Evolutionary conservation across 92 coral and sea anemone genomes (phyloP).

Genomic region (Desmophyllum pertusum): DNA sequence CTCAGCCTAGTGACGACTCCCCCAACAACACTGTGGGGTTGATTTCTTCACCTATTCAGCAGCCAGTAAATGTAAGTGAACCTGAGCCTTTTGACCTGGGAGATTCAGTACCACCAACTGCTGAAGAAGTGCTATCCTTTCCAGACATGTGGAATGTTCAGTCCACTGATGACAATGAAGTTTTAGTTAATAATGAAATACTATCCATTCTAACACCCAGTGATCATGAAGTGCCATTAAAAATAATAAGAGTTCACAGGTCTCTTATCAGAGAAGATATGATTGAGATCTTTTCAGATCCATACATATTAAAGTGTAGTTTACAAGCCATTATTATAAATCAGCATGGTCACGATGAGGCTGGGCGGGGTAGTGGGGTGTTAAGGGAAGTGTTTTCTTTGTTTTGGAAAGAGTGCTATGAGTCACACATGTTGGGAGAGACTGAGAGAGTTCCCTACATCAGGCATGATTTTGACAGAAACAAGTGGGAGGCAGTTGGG

Average conservation of each 20-base stretch:
- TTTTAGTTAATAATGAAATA: neutral
- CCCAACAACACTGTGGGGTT: neutral
- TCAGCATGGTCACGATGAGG: slow-evolving; percentile 43
- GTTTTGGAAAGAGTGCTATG: slow-evolving; percentile 67
- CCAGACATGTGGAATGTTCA: neutral
- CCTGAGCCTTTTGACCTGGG: neutral
- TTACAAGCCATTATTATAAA: slow-evolving; percentile 50
- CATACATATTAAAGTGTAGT: slow-evolving; percentile 14
- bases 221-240: slow-evolving; percentile 25
- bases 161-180: neutral
- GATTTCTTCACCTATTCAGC: neutral
- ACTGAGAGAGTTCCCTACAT: slow-evolving; percentile 59
- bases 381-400: slow-evolving; percentile 56
- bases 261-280: slow-evolving; percentile 26
- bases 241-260: slow-evolving; percentile 46
- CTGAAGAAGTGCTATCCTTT: neutral
- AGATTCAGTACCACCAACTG: neutral
- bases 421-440: slow-evolving; percentile 62
- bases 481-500: slow-evolving; percentile 66
- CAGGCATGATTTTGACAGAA: slow-evolving; percentile 56
- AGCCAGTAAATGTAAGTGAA: neutral
- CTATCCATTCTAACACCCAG: no score
- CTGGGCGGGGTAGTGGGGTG: slow-evolving; percentile 56
- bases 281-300: slow-evolving; percentile 43
- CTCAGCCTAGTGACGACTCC: neutral